Base-by-base conservation (phyloP, 2,888 invertebrate genomes). In the Rugalucina vietnamica region DNA sequence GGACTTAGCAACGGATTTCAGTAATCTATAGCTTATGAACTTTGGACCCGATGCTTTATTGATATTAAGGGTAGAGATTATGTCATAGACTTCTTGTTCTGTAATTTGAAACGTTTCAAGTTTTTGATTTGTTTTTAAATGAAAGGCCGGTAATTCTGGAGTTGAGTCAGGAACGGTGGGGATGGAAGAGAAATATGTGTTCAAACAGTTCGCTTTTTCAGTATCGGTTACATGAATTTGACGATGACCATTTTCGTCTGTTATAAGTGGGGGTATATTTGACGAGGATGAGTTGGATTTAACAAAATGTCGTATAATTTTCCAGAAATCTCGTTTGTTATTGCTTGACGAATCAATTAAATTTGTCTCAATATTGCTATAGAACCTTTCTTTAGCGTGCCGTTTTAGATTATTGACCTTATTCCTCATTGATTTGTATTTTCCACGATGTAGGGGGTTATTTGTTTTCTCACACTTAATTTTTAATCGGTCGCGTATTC, bases 11-110 rank as follows among this genome's bases (percentile, higher is more conserved):
- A 24, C 37, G 21, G n/a, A 21, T 43, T 49, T 57, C 21, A 77
- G 24, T 70, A 77, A 70, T 70, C 37, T 69, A 34, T 77, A 18
- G 37, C 77, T 77, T 4, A 70, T 77, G 3, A 36, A 10, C 49
- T 77, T 70, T 3, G 69, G 77, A 36, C 49, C 77, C 0, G 29
- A 34, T 5, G 70, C 77, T 34, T 77, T 77, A 34, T 77, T 70
- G 12, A 49, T 5, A 21, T 70, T 34, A 5, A 77, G 69, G 10
- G 29, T 77, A 27, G n/a, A 29, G 12, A 76, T n/a, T 10, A 60
- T 43, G 32, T 65, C 65, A 8, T 12, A 1, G 2, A 43, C 39
- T 24, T 76, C 43, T 18, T 14, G 49, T 24, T 39, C n/a, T 12
- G 37, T 71, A 27, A 71, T 27, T 12, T 0, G 37, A 21, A 71